A percentile compares a stretch with the other conserved stretches of the same genome.
These are phyloP conservation scores for Labeo calbasu DNA, from an alignment of 2,797 vertebrate genomes.

Conservation along the genomic window DNA sequence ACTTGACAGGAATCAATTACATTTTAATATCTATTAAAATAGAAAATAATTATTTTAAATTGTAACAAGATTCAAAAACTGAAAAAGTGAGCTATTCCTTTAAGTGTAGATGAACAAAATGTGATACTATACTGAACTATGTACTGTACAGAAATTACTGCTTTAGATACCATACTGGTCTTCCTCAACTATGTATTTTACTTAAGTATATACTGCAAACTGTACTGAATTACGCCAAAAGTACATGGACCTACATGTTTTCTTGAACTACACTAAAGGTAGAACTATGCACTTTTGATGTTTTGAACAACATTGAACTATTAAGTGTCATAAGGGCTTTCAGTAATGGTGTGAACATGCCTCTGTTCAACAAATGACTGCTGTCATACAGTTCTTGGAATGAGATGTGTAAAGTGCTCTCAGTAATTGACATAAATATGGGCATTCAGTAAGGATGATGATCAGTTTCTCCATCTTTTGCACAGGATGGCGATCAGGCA, in stretches of 20 bases:
- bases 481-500: conserved; percentile 93
- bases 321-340: neutral
- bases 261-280: neutral
- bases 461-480: conserved; percentile 41
- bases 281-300: neutral
- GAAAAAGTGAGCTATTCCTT: no score
- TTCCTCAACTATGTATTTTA: neutral
- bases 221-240: neutral
- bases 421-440: neutral
- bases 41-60: neutral
- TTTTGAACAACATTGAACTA: neutral
- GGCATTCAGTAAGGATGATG: neutral
- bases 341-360: neutral
- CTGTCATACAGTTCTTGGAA: neutral
- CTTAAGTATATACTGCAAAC: neutral
- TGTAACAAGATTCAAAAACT: neutral
- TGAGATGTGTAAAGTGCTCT: neutral
- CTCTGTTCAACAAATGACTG: neutral
- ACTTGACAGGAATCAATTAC: neutral
- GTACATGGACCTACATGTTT: neutral
- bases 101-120: neutral
- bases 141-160: no score
- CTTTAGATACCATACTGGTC: neutral
- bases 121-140: neutral
- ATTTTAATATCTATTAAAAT: neutral